phyloP scores from a whole-genome alignment of 2,113 vertebrate genomes.

The Hippopotamus amphibius region DNA sequence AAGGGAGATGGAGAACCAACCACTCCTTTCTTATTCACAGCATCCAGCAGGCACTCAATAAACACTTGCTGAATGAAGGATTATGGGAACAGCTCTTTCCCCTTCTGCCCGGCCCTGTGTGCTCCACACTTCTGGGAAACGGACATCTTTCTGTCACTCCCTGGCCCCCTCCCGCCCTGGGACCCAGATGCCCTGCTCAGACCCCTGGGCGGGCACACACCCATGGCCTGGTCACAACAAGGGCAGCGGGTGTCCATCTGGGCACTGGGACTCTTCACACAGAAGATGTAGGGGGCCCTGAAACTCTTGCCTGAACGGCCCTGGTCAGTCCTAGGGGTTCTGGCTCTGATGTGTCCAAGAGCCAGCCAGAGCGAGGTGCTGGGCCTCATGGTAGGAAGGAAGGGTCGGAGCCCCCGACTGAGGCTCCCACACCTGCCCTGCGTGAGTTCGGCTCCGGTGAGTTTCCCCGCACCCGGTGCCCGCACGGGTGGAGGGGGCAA shows the following conservation, averaged over 20 bases:
- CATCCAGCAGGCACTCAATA: not conserved
- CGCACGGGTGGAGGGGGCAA: accelerated
- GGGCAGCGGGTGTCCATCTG: accelerated
- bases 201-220: accelerated
- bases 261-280: not conserved
- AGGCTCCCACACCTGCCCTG: accelerated
- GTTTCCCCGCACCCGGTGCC: not conserved
- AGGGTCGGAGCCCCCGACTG: accelerated
- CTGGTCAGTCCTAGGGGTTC: accelerated
- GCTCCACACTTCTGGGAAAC: accelerated
- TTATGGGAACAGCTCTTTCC: not conserved
- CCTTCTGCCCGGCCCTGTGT: accelerated
- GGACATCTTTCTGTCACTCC: not conserved
- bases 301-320: accelerated
- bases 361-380: not conserved
- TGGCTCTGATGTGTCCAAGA: not conserved
- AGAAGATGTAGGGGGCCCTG: accelerated
- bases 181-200: not conserved
- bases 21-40: not conserved
- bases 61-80: accelerated
- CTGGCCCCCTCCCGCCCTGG: accelerated
- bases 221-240: accelerated
- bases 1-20: accelerated
- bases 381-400: not conserved
- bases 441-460: not conserved